Evolutionary conservation across 1,140 invertebrate species (phyloP).

Genomic region (Phocides pigmalion): DNA sequence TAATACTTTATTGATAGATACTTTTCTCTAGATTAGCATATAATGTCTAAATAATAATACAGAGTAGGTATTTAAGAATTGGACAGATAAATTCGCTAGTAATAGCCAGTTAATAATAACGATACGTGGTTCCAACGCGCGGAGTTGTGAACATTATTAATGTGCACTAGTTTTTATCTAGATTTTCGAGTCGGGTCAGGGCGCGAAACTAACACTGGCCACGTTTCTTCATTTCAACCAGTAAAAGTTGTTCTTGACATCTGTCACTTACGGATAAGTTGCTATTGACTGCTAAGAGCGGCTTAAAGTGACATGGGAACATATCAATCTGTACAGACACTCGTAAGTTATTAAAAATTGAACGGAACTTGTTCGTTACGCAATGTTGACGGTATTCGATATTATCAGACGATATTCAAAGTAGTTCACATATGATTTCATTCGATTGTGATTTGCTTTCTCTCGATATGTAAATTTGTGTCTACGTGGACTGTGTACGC

Average conservation of each 20-base stretch:
- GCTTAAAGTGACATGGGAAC: conserved; percentile 14
- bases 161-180: conserved; percentile 24
- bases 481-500: too few relatives aligned
- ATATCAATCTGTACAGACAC: conserved; percentile 4
- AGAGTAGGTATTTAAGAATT: too few relatives aligned
- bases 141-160: conserved; percentile 7
- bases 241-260: conserved; percentile 47
- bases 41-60: too few relatives aligned
- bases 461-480: neutral
- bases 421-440: neutral
- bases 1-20: too few relatives aligned
- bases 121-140: neutral
- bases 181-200: conserved; percentile 18
- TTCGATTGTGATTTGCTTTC: neutral
- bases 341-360: neutral
- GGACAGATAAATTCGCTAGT: too few relatives aligned
- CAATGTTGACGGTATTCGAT: neutral
- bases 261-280: conserved; percentile 39
- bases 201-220: neutral
- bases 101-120: too few relatives aligned
- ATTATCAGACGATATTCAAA: neutral
- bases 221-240: conserved; percentile 34
- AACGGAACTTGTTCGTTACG: neutral
- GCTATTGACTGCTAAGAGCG: conserved; percentile 8
- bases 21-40: too few relatives aligned